Evolutionary conservation across 2,888 invertebrate species (phyloP).

Genomic region (Phorcus lineatus): DNA sequence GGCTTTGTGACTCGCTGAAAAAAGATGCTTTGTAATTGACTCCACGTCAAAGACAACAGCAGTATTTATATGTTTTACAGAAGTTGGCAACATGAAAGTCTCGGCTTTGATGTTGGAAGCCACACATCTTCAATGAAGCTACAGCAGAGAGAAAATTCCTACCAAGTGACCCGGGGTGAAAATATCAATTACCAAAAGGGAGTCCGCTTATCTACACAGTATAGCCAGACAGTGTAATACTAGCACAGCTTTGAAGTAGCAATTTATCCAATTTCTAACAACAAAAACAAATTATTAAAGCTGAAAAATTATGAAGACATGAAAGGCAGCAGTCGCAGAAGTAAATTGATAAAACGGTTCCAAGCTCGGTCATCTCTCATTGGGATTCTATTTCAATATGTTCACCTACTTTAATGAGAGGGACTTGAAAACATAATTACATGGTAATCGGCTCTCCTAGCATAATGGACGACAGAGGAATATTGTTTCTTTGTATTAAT

Average conservation of each 20-base stretch:
- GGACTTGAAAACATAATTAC: constrained; percentile 9
- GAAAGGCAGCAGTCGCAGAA: neutral
- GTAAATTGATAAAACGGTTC: constrained; percentile 20
- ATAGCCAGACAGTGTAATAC: neutral
- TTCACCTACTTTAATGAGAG: constrained; percentile 1
- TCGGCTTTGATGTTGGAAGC: neutral
- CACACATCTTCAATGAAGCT: neutral
- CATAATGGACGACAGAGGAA: constrained; percentile 13
- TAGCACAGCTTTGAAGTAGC: constrained; percentile 12
- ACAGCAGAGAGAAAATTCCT: neutral
- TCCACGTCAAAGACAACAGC: constrained; percentile 7
- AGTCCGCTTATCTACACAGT: constrained; percentile 3
- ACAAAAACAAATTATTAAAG: constrained; percentile 23
- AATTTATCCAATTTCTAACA: constrained; percentile 19
- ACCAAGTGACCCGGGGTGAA: neutral
- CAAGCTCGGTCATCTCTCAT: neutral
- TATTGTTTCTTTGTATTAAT: constrained; percentile 16
- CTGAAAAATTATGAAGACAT: constrained; percentile 18
- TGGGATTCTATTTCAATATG: constrained; percentile 23
- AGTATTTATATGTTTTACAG: constrained; percentile 8
- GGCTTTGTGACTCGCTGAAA: neutral
- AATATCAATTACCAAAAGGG: constrained; percentile 10
- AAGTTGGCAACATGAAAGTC: neutral
- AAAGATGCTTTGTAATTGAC: neutral
- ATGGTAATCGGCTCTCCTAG: neutral